A percentile compares a stretch with the other conserved stretches of the same genome.
Conservation (phyloP, 2,888 invertebrate species). For the Cinara cedri region DNA sequence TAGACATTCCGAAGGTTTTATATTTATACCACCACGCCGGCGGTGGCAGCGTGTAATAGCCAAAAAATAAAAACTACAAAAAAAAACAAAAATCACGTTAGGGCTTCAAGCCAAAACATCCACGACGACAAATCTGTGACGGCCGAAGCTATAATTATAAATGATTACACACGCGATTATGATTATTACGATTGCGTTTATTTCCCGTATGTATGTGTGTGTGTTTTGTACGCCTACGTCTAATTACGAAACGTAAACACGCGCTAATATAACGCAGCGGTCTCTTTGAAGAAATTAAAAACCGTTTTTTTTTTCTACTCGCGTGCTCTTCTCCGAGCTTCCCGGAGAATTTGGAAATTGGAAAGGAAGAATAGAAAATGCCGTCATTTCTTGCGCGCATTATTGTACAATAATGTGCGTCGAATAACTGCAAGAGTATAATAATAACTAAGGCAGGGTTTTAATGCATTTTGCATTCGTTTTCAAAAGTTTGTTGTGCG, state of each 20-base stretch:
- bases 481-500: too few relatives aligned
- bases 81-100: neutral
- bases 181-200: slow-evolving; percentile 35
- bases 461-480: too few relatives aligned
- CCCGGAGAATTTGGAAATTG: neutral
- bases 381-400: too few relatives aligned
- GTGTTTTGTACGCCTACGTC: slow-evolving; percentile 15
- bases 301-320: slow-evolving; percentile 7
- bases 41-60: slow-evolving; percentile 2
- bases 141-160: slow-evolving; percentile 47
- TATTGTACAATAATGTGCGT: too few relatives aligned
- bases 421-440: too few relatives aligned
- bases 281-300: slow-evolving; percentile 37
- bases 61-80: neutral
- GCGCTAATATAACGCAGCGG: slow-evolving; percentile 16
- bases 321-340: too few relatives aligned
- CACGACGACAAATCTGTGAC: slow-evolving; percentile 44
- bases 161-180: slow-evolving; percentile 49
- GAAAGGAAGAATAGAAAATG: neutral
- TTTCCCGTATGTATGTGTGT: slow-evolving; percentile 12
- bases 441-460: too few relatives aligned
- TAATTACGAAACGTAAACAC: slow-evolving; percentile 50
- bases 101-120: slow-evolving; percentile 33
- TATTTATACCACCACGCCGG: slow-evolving; percentile 36
- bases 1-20: neutral